Base-by-base conservation (phyloP, 1,140 invertebrate genomes). In the Drosophila neocordata region DNA sequence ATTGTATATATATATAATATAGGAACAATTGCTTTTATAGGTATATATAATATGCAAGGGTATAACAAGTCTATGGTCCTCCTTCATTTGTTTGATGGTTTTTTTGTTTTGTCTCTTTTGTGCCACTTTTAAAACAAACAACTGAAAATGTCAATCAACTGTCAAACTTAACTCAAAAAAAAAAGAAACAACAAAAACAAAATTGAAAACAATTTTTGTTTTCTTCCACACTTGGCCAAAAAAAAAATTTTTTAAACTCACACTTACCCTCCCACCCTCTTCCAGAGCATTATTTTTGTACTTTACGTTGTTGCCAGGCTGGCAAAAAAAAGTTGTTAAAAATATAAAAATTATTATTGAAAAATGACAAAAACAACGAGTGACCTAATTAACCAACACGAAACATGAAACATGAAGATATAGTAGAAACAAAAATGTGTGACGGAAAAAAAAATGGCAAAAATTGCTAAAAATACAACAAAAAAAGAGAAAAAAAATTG, bases 91-190 rank as follows among this genome's bases (percentile, higher is more conserved):
- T 73, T 73, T 73, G 65, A 20, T 11, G 11, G 31, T 61, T 60
- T 67, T 52, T 65, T 63, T 64, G 22, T 63, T 69, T 69, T 56
- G 62, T 18, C 56, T 67, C 38, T 48, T 41, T 66, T 38, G 82
- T 87, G 83, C 82, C 82, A 85, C 83, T 85, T 84, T 74, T 74
- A 80, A 80, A 72, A 65, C 41, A 48, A 73, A 72, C 78, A 87
- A 87, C 82, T 87, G 78, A 80, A 87, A 82, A 82, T 87, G 82
- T 76, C 82, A 87, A 87, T 87, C 82, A 87, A 60, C 70, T 78
- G 77, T 72, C 81, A 65, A 63, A 65, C 81, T 77, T 37, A 60
- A 59, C 4, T 1, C 52, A 5, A 27, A 57, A 34, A 69, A 56
- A 6, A 13, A 15, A 7, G 15, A 44, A 35, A 11, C 56, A 38